Conservation (phyloP, 2,888 invertebrate species). For the Drosophila pseudotalamancana region DNA sequence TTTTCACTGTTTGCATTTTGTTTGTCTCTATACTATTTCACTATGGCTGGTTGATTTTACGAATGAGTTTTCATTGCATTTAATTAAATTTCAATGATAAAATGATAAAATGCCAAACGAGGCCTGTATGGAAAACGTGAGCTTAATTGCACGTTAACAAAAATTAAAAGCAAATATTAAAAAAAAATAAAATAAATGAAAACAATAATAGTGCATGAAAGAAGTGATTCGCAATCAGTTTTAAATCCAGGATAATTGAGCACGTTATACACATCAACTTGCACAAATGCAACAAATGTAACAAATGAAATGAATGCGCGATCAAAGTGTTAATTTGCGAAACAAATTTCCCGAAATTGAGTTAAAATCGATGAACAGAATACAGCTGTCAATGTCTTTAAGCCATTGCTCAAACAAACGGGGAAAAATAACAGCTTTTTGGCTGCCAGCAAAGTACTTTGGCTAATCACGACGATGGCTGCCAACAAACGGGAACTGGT, state of each 20-base stretch:
- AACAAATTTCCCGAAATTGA: background rate
- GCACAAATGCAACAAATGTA: slow-evolving; percentile 7
- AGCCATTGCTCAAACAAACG: slow-evolving; percentile 1
- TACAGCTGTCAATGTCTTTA: background rate
- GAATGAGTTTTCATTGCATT: slow-evolving; percentile 65
- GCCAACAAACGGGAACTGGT: slow-evolving; percentile 46
- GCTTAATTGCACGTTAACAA: slow-evolving; percentile 72
- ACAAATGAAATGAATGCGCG: slow-evolving; percentile 11
- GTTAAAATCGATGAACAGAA: slow-evolving; percentile 9
- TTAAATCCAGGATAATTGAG: slow-evolving; percentile 46
- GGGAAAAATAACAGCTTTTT: slow-evolving; percentile 20
- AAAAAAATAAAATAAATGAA: slow-evolving; percentile 6
- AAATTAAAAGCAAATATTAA: slow-evolving; percentile 47
- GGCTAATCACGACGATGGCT: slow-evolving; percentile 68
- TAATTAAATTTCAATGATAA: slow-evolving; percentile 70
- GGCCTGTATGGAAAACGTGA: slow-evolving; percentile 16
- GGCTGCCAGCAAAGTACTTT: slow-evolving; percentile 55
- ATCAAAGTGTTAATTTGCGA: background rate
- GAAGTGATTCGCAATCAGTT: slow-evolving; percentile 40
- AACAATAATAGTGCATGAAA: slow-evolving; percentile 9
- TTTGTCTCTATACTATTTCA: slow-evolving; percentile 78
- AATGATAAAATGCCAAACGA: slow-evolving; percentile 20
- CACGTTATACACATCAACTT: slow-evolving; percentile 21
- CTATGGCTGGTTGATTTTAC: slow-evolving; percentile 74
- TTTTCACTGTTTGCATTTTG: slow-evolving; percentile 79